Evolutionary conservation across 2,888 invertebrate genomes (phyloP).

Genomic region (Protonemura montana): DNA sequence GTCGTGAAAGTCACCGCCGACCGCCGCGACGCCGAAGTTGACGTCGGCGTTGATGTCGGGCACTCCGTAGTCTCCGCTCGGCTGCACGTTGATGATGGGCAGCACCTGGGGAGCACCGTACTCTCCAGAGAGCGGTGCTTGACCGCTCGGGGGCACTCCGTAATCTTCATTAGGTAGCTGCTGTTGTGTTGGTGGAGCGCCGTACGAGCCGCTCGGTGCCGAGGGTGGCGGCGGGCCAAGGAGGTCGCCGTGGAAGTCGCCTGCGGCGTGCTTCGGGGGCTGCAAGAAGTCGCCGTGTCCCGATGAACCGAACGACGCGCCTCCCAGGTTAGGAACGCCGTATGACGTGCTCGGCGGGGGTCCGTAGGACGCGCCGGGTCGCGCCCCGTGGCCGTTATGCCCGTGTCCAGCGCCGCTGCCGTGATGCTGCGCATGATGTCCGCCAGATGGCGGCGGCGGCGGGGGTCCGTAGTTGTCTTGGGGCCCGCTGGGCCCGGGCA

Average conservation of each 20-base stretch:
- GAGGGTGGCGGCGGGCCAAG: conserved; percentile 39
- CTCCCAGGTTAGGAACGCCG: conserved; percentile 42
- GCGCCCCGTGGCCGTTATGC: not conserved
- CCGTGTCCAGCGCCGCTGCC: not conserved
- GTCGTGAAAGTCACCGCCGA: conserved; percentile 9
- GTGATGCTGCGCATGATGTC: not conserved
- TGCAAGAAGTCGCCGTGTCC: conserved; percentile 32
- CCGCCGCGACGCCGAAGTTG: conserved; percentile 1
- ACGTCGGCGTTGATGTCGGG: conserved; percentile 46
- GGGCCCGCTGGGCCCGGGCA: not conserved
- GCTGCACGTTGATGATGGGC: no score
- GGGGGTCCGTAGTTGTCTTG: conserved; percentile 42
- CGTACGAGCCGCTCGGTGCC: conserved; percentile 59
- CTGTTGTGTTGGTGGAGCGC: conserved; percentile 37
- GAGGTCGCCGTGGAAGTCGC: not conserved
- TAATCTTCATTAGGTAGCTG: conserved; percentile 47
- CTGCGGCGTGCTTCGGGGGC: conserved; percentile 36
- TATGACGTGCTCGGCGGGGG: conserved; percentile 43
- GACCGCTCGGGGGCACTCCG: conserved; percentile 48
- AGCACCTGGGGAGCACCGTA: no score
- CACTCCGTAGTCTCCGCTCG: not conserved
- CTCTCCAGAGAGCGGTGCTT: no score
- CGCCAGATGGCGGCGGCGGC: conserved; percentile 1
- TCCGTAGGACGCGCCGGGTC: conserved; percentile 49
- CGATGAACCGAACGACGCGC: not conserved